Conservation (phyloP, 2,113 vertebrate species). For the Engystomops pustulosus region DNA sequence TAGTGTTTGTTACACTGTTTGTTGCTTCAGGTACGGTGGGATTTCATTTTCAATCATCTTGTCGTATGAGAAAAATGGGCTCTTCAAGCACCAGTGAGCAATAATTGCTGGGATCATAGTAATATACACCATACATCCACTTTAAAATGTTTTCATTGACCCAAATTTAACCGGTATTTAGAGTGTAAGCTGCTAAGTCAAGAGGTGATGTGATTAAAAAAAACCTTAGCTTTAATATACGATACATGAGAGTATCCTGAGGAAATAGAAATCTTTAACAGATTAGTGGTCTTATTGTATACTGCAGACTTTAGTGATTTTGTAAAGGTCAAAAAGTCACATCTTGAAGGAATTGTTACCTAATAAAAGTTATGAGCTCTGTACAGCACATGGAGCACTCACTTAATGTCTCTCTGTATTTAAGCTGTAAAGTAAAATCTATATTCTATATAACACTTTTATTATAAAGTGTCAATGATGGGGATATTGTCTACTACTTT, state of each 20-base stretch:
- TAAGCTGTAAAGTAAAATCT: slow-evolving; percentile 10
- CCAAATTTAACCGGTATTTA: neutral
- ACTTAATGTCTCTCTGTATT: slow-evolving; percentile 6
- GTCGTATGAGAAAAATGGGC: slow-evolving; percentile 12
- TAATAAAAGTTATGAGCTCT: neutral
- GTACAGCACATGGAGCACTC: neutral
- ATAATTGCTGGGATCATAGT: slow-evolving; percentile 27
- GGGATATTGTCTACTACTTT: neutral
- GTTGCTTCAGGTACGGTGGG: slow-evolving; percentile 28
- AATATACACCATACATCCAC: neutral
- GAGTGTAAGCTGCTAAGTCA: slow-evolving; percentile 24
- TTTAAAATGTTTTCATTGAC: slow-evolving; percentile 40
- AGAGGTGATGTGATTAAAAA: neutral
- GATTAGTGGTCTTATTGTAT: neutral
- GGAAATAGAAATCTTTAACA: neutral
- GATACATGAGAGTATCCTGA: neutral
- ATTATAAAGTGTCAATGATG: neutral
- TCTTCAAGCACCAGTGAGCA: slow-evolving; percentile 44
- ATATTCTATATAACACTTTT: neutral
- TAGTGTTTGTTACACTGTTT: neutral
- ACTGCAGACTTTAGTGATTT: neutral
- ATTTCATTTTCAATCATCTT: slow-evolving; percentile 47
- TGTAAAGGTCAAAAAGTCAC: neutral
- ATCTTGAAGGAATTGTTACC: neutral
- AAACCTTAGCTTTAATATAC: neutral